phyloP scores from a whole-genome alignment of 2,888 invertebrate genomes.

The Nemotelus pantherinus region DNA sequence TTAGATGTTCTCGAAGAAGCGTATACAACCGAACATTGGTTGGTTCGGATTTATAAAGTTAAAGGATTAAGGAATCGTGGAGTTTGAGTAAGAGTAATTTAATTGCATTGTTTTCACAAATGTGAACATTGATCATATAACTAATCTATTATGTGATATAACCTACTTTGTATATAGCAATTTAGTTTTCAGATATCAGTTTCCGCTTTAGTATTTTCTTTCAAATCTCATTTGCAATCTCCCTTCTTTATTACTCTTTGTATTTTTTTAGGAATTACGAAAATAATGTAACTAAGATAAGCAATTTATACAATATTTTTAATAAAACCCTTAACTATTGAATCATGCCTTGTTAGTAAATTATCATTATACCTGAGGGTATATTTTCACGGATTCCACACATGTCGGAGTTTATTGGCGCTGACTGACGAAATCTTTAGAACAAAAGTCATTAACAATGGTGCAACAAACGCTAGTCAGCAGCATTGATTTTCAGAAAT shows the following conservation, averaged over 20 bases:
- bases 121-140: slow-evolving; percentile 1
- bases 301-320: slow-evolving; percentile 39
- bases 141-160: slow-evolving; percentile 36
- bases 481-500: too few species aligned
- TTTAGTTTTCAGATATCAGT: slow-evolving; percentile 3
- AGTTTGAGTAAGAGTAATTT: slow-evolving; percentile 66
- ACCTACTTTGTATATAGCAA: slow-evolving; percentile 27
- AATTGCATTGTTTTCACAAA: not conserved
- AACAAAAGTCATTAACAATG: too few species aligned
- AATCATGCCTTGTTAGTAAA: too few species aligned
- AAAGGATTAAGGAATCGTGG: slow-evolving; percentile 93
- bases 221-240: slow-evolving; percentile 27
- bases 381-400: too few species aligned
- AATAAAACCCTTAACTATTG: not conserved
- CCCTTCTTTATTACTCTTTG: slow-evolving; percentile 22
- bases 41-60: slow-evolving; percentile 97
- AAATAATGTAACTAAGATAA: slow-evolving; percentile 17
- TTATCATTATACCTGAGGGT: too few species aligned
- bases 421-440: too few species aligned
- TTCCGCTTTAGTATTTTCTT: not conserved
- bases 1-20: slow-evolving; percentile 99
- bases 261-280: slow-evolving; percentile 25
- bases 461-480: too few species aligned
- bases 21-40: slow-evolving; percentile 99
- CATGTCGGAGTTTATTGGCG: too few species aligned